phyloP scores from a whole-genome alignment of 1,140 invertebrate species.

The Protaetia brevitarsis region DNA sequence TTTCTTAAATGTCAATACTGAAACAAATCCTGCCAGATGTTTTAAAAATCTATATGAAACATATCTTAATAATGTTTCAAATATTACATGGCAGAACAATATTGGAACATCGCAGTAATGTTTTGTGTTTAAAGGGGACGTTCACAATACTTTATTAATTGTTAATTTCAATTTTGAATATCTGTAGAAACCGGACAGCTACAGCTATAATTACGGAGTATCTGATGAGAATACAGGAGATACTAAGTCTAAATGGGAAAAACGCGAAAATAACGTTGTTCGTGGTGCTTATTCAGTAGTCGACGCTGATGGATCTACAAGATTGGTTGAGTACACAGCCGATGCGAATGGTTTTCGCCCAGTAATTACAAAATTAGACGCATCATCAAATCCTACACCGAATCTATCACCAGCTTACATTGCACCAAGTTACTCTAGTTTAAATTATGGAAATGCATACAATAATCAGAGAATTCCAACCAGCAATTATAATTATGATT shows the following conservation, averaged over 20 bases:
- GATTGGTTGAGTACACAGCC: constrained; percentile 52
- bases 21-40: no score
- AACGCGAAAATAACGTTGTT: constrained; percentile 51
- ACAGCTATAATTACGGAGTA: constrained; percentile 46
- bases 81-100: no score
- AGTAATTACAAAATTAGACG: constrained; percentile 44
- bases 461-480: neutral
- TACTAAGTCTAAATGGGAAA: constrained; percentile 52
- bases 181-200: neutral
- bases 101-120: no score
- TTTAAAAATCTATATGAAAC: no score
- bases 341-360: constrained; percentile 52
- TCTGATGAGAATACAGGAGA: constrained; percentile 53
- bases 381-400: neutral
- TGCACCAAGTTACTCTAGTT: neutral
- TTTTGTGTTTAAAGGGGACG: no score
- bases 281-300: constrained; percentile 51
- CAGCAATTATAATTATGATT: neutral
- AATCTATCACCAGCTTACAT: neutral
- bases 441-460: neutral
- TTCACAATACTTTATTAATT: no score
- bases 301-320: constrained; percentile 51
- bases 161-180: no score
- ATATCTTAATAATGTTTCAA: no score
- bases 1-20: no score